Evolutionary conservation across 2,888 invertebrate species (phyloP).

Genomic region (Syritta pipiens): DNA sequence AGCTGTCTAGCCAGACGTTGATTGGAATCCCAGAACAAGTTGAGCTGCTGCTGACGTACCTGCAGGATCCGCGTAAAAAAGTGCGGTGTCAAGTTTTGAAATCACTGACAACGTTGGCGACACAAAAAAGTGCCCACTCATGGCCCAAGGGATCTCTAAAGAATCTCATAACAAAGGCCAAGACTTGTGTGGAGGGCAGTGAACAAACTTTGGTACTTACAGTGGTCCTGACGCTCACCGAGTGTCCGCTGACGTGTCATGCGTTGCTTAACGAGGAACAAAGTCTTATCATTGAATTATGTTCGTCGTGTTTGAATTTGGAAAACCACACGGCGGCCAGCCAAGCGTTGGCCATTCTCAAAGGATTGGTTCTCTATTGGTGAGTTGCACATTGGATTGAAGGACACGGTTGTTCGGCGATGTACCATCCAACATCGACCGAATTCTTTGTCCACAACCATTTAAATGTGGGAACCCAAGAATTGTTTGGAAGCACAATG

Average conservation of each 20-base stretch:
- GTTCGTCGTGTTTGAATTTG: constrained; percentile 76
- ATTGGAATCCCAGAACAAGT: constrained; percentile 94
- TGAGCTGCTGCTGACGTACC: constrained; percentile 83
- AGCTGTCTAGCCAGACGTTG: constrained; percentile 92
- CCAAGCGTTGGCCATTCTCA: constrained; percentile 77
- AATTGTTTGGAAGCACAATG: too few species aligned
- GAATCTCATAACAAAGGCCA: constrained; percentile 75
- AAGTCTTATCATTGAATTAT: constrained; percentile 75
- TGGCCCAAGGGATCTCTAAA: constrained; percentile 84
- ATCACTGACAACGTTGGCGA: constrained; percentile 85
- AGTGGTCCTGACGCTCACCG: constrained; percentile 77
- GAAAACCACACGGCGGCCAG: constrained; percentile 77
- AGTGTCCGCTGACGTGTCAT: constrained; percentile 78
- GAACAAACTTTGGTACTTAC: constrained; percentile 78
- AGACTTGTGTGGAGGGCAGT: constrained; percentile 75
- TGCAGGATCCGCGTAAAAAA: constrained; percentile 85
- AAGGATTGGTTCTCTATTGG: constrained; percentile 73
- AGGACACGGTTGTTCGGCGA: too few species aligned
- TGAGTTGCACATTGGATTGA: too few species aligned
- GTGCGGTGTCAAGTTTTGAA: constrained; percentile 85
- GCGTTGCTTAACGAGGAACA: constrained; percentile 76
- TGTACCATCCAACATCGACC: too few species aligned
- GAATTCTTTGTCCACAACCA: too few species aligned
- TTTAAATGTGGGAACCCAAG: too few species aligned
- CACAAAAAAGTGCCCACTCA: constrained; percentile 85